Percentiles rank a stretch among this genome's conserved stretches.
These are phyloP conservation scores for Uria aalge DNA, from an alignment of 2,113 vertebrate species.

Conservation along the genomic window DNA sequence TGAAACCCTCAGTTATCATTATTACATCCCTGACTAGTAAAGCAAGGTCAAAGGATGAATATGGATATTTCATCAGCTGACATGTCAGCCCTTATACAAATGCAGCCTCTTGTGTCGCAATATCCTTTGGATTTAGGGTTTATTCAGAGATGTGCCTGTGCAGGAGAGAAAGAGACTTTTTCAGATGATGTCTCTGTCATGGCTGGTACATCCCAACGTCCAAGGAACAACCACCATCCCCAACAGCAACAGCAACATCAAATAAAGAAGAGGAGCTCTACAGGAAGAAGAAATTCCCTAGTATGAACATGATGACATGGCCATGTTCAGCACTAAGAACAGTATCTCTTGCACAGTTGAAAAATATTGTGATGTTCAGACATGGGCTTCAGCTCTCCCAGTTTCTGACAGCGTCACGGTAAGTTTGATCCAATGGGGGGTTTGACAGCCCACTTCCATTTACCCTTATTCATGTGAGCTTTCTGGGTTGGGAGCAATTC, in stretches of 20 bases:
- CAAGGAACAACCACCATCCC: not conserved
- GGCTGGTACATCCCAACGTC: not conserved
- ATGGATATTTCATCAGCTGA: not conserved
- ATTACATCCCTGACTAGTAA: not conserved
- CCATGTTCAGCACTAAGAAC: not conserved
- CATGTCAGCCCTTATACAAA: not conserved
- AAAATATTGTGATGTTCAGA: not conserved
- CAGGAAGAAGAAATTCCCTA: not conserved
- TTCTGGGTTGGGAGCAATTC: not conserved
- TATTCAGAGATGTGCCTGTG: not conserved
- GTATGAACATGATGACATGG: not conserved
- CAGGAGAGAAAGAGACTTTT: not conserved
- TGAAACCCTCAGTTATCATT: not conserved
- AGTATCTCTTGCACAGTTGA: not conserved
- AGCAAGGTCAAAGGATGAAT: not conserved
- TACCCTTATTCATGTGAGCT: not conserved
- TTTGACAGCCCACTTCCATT: not conserved
- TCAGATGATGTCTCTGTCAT: not conserved
- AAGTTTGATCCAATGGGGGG: not conserved
- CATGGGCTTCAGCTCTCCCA: not conserved
- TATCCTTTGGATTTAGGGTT: not conserved
- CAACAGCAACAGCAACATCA: not conserved
- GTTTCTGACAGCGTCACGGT: not conserved
- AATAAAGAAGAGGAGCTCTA: not conserved
- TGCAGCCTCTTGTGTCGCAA: not conserved